Base-by-base conservation (phyloP, 2,113 vertebrate genomes). In the Motacilla alba region DNA sequence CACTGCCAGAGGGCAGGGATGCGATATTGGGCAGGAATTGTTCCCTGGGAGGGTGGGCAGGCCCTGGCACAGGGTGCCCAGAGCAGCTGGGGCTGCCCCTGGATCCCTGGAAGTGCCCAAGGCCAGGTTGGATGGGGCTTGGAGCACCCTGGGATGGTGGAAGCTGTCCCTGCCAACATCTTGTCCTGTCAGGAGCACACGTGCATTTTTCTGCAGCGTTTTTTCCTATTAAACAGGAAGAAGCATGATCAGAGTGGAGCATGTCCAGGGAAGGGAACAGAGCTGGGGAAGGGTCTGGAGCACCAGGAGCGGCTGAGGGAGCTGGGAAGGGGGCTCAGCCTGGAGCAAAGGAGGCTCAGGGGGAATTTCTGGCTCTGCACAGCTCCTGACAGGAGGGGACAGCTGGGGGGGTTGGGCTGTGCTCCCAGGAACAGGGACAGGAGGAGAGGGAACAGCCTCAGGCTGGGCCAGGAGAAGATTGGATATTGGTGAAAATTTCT, bases 91-190 rank as follows among this genome's bases (percentile, higher is more conserved):
- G 60, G 50, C 43, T 86, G 62, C 6, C 13, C 17, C 62, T 83
- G 81, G 21, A 76, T 17, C 52, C 60, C 62, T 59, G 52, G 31
- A 0, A 76, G 50, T 43, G 52, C 0, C 62, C 83, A 43, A 26
- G 35, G 30, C 28, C 35, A 41, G 35, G 50, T 0, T 75, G 70
- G 60, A 41, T 0, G 0, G n/a, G 35, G 11, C 0, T 43, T 16
- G 52, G 43, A 66, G 35, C 20, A 35, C 0, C 31, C 83, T 76
- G 72, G 53, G 37, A 27, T 0, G 4, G 44, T 43, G 62, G 60
- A 0, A 76, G 5, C 7, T 35, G 62, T 22, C 31, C 31, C 52
- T 67, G 62, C 35, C 26, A 50, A 18, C 4, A 50, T 9, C 53
- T 59, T 17, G 16, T 49, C 67, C 56, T 46, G 47, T 9, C 43